Conservation (phyloP, 2,888 invertebrate genomes). For the Bhutanitis thaidina region DNA sequence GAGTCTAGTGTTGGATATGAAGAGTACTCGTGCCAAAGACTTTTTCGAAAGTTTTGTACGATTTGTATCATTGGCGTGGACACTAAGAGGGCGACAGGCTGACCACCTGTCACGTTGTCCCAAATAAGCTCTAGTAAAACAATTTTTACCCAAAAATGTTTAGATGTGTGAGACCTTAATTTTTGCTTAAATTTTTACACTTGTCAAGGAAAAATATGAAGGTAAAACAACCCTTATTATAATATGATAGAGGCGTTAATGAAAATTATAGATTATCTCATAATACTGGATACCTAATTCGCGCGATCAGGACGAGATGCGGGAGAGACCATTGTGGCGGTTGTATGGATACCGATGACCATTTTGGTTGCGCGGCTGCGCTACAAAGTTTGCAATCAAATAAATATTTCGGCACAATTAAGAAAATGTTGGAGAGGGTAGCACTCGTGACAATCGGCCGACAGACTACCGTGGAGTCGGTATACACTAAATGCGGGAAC, state of each 20-base stretch:
- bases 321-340: constrained; percentile 59
- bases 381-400: constrained; percentile 76
- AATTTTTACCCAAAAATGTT: too few relatives aligned
- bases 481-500: constrained; percentile 19
- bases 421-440: constrained; percentile 77
- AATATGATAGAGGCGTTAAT: too few relatives aligned
- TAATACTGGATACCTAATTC: constrained; percentile 45
- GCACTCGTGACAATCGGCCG: constrained; percentile 73
- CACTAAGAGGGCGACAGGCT: too few relatives aligned
- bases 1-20: too few relatives aligned
- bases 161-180: too few relatives aligned
- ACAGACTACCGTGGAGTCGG: constrained; percentile 49
- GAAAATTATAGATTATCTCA: constrained; percentile 29
- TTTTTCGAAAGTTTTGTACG: too few relatives aligned
- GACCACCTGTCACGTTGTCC: too few relatives aligned
- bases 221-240: neutral
- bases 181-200: too few relatives aligned
- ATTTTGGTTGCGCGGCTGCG: constrained; percentile 74
- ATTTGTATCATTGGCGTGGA: too few relatives aligned
- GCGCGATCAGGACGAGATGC: constrained; percentile 38
- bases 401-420: constrained; percentile 81
- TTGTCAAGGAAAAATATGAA: constrained; percentile 1
- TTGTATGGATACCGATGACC: constrained; percentile 72
- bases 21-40: too few relatives aligned
- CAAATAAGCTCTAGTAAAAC: too few relatives aligned